phyloP scores from a whole-genome alignment of 1,140 invertebrate species.

The Drosophila tani region DNA sequence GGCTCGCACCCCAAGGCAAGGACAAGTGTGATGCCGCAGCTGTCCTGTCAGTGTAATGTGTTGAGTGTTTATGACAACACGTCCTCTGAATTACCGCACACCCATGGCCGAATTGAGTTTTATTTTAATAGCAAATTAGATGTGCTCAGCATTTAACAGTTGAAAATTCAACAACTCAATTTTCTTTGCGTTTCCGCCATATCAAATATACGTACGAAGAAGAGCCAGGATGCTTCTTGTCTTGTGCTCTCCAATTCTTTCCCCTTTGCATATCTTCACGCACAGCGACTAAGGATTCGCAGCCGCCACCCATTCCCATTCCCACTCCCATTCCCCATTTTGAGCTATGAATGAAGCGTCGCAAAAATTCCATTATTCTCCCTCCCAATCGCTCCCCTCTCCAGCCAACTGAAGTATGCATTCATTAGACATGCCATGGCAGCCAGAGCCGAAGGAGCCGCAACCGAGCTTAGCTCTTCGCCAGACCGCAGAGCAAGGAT shows the following conservation, averaged over 20 bases:
- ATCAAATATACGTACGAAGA: conserved; percentile 21
- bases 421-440: conserved; percentile 76
- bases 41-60: conserved; percentile 24
- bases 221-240: not conserved
- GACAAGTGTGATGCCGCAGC: conserved; percentile 24
- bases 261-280: conserved; percentile 68
- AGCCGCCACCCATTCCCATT: not conserved
- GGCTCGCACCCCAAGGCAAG: conserved; percentile 28
- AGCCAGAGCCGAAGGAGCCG: conserved; percentile 30
- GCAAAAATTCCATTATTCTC: conserved; percentile 80
- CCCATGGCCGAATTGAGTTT: conserved; percentile 29
- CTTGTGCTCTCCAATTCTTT: not conserved
- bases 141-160: conserved; percentile 41
- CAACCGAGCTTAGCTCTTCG: conserved; percentile 77
- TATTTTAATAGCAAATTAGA: conserved; percentile 43
- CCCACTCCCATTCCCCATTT: not conserved
- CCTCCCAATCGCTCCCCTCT: conserved; percentile 36
- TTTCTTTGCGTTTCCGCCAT: conserved; percentile 36
- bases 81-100: conserved; percentile 43
- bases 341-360: conserved; percentile 51
- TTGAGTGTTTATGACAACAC: conserved; percentile 42
- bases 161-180: conserved; percentile 60
- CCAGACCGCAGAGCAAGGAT: conserved; percentile 61
- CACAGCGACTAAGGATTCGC: conserved; percentile 18
- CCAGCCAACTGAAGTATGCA: conserved; percentile 63